A percentile compares a stretch with the other conserved stretches of the same genome.
phyloP scores from a whole-genome alignment of 2,113 vertebrate species.

The Glaucidium brasilianum region DNA sequence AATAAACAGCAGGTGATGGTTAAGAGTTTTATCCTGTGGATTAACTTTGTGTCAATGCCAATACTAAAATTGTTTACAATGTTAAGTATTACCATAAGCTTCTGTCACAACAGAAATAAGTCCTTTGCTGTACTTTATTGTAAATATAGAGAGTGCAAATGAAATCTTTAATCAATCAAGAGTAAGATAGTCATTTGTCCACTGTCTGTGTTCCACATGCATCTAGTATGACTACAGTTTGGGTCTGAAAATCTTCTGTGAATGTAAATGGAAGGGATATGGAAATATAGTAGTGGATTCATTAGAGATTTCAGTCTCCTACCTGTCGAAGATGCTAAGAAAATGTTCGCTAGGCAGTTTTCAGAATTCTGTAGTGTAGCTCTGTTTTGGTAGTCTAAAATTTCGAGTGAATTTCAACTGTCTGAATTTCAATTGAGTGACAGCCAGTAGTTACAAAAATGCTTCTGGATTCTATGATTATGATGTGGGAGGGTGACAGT shows the following conservation, averaged over 20 bases:
- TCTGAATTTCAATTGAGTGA: neutral
- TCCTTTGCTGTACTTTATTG: neutral
- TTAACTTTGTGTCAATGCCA: neutral
- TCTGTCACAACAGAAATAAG: neutral
- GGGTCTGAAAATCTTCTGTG: neutral
- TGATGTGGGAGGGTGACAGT: neutral
- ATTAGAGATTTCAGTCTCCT: neutral
- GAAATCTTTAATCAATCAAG: neutral
- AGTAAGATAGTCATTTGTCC: neutral
- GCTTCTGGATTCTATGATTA: neutral
- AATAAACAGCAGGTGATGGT: neutral
- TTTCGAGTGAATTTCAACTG: neutral
- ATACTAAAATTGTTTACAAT: neutral
- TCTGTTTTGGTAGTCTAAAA: neutral
- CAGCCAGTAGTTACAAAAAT: neutral
- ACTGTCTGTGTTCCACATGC: neutral
- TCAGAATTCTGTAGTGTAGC: neutral
- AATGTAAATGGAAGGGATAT: neutral
- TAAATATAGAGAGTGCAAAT: neutral
- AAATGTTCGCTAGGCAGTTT: neutral
- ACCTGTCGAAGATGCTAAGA: neutral
- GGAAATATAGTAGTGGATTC: neutral
- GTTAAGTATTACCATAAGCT: neutral
- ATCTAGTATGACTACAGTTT: neutral
- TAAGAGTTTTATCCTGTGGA: neutral